phyloP scores from a whole-genome alignment of 2,113 vertebrate species.

The Ciconia maguari region DNA sequence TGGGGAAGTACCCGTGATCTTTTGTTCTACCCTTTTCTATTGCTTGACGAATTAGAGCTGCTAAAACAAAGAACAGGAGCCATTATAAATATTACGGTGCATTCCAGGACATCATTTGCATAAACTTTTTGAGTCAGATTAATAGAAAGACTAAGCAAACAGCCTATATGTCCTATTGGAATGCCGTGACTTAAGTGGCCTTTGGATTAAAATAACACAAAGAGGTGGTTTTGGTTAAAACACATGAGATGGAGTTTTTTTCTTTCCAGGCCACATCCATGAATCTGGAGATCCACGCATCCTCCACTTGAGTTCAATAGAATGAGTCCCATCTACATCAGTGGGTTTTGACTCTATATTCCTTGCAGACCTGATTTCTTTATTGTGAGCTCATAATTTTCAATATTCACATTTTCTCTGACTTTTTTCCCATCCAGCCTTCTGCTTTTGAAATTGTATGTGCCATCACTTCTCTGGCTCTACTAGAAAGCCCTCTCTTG shows the following conservation, averaged over 20 bases:
- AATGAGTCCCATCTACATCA: neutral
- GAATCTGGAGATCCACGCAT: neutral
- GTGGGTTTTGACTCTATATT: neutral
- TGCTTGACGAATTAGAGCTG: neutral
- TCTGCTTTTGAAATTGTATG: neutral
- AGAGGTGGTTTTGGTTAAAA: neutral
- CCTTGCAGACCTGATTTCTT: neutral
- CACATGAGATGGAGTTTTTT: neutral
- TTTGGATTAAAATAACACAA: neutral
- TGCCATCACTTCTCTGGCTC: neutral
- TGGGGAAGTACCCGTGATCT: neutral
- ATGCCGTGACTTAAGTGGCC: neutral
- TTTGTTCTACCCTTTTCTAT: neutral
- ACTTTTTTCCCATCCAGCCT: neutral
- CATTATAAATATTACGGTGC: neutral
- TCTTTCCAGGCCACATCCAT: neutral
- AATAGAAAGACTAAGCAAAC: neutral
- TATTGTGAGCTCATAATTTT: neutral
- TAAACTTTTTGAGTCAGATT: neutral
- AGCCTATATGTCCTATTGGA: neutral
- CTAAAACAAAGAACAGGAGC: neutral
- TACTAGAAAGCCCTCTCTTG: neutral
- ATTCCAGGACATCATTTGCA: neutral
- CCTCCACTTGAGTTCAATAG: neutral
- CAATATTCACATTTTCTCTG: neutral